These are phyloP conservation scores for Rotaria socialis DNA, from an alignment of 2,888 invertebrate genomes.

Conservation along the genomic window DNA sequence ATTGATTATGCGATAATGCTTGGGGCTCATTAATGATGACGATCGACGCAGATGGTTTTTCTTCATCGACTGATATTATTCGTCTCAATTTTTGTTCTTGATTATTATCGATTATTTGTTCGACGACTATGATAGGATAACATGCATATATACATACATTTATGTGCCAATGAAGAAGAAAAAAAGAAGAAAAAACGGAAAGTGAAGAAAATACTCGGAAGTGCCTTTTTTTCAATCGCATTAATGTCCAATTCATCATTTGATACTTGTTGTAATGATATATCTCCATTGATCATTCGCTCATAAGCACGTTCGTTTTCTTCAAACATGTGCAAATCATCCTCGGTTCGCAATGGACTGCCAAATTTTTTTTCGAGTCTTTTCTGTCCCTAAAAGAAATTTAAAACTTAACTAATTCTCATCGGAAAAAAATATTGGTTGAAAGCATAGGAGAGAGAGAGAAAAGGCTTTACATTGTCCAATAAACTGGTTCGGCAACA, in stretches of 20 bases:
- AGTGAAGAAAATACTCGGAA: neutral
- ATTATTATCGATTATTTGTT: neutral
- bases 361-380: neutral
- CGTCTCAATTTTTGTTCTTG: neutral
- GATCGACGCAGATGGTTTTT: neutral
- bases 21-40: neutral
- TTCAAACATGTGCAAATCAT: neutral
- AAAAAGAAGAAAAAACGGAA: neutral
- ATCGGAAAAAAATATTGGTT: neutral
- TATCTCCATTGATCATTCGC: neutral
- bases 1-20: neutral
- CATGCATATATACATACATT: neutral
- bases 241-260: neutral
- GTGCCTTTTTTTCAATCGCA: neutral
- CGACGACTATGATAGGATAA: neutral
- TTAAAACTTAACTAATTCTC: neutral
- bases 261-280: neutral
- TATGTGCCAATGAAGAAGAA: neutral
- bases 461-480: neutral
- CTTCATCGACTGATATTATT: neutral
- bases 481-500: conserved; percentile 31
- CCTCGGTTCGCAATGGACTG: neutral
- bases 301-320: neutral
- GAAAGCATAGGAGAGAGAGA: neutral
- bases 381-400: neutral